phyloP scores from a whole-genome alignment of 35 echinoderm and acorn worm species.

The Chiridota heheva region DNA sequence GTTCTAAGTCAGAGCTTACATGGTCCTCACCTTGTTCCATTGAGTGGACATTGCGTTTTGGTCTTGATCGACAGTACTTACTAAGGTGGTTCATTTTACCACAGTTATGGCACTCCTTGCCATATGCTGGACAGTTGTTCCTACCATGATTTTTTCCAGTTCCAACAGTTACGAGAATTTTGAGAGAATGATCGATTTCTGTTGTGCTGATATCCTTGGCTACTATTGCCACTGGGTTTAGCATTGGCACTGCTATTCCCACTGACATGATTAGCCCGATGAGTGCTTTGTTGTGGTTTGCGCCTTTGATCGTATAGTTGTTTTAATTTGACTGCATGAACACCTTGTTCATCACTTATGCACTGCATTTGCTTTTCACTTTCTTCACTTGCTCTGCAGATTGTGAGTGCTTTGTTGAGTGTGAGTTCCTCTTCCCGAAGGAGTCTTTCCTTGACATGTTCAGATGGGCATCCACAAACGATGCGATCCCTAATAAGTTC shows the following conservation, averaged over 20 bases:
- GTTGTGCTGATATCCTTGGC: too few species aligned
- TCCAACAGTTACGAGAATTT: constrained; percentile 25
- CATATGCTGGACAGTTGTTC: constrained; percentile 23
- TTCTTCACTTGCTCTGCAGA: constrained; percentile 16
- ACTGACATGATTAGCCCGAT: not conserved
- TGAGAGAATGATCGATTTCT: too few species aligned
- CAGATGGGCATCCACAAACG: not conserved
- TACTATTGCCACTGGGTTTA: too few species aligned
- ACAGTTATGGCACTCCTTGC: constrained; percentile 39
- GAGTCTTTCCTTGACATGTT: not conserved
- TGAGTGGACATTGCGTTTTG: not conserved
- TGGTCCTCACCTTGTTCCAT: not conserved
- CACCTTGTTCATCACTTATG: constrained; percentile 5
- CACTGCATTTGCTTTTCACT: constrained; percentile 20
- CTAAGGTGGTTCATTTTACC: constrained; percentile 36
- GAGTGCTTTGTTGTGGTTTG: not conserved
- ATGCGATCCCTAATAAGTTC: constrained; percentile 18
- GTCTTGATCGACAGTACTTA: constrained; percentile 1
- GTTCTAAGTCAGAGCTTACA: not conserved
- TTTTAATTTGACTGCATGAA: constrained; percentile 9
- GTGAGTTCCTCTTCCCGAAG: not conserved
- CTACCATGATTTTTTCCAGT: constrained; percentile 30
- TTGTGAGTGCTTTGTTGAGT: not conserved
- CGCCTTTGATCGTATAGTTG: not conserved
- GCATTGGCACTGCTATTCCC: not conserved